Percentiles rank a stretch among this genome's conserved stretches.
Conservation (phyloP, 1,140 invertebrate species). For the Protaetia brevitarsis region DNA sequence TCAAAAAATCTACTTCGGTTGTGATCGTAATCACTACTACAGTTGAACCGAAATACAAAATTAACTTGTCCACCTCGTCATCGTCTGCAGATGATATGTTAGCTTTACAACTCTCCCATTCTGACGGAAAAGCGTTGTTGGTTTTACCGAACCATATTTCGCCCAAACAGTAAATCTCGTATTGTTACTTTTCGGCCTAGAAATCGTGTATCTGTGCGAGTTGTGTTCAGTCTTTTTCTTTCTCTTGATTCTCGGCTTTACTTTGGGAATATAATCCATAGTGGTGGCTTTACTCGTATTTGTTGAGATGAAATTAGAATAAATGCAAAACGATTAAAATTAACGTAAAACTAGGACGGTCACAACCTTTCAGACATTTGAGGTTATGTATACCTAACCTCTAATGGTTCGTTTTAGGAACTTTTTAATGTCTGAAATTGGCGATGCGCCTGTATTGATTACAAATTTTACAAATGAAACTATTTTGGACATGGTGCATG, state of each 20-base stretch:
- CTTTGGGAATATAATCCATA: background rate
- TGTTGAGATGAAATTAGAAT: too few species aligned
- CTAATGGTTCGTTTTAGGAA: too few species aligned
- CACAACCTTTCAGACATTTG: too few species aligned
- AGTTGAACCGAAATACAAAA: slow-evolving; percentile 28
- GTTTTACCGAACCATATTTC: slow-evolving; percentile 29
- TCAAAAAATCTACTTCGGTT: slow-evolving; percentile 27
- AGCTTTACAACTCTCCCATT: slow-evolving; percentile 29
- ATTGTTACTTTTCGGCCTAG: background rate
- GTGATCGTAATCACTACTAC: slow-evolving; percentile 26
- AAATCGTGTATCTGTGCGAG: background rate
- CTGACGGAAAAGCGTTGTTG: slow-evolving; percentile 29
- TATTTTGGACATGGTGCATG: too few species aligned
- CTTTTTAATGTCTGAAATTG: too few species aligned
- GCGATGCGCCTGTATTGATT: too few species aligned
- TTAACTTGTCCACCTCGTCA: slow-evolving; percentile 21
- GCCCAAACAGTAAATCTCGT: slow-evolving; percentile 27
- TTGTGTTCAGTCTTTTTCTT: background rate
- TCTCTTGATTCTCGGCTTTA: background rate
- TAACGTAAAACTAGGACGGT: too few species aligned
- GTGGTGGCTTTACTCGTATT: background rate
- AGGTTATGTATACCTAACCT: too few species aligned
- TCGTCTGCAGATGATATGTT: slow-evolving; percentile 10
- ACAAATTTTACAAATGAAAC: too few species aligned
- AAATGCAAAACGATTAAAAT: too few species aligned